Evolutionary conservation across 2,113 vertebrate genomes (phyloP).

Genomic region (Brachypteracias leptosomus): DNA sequence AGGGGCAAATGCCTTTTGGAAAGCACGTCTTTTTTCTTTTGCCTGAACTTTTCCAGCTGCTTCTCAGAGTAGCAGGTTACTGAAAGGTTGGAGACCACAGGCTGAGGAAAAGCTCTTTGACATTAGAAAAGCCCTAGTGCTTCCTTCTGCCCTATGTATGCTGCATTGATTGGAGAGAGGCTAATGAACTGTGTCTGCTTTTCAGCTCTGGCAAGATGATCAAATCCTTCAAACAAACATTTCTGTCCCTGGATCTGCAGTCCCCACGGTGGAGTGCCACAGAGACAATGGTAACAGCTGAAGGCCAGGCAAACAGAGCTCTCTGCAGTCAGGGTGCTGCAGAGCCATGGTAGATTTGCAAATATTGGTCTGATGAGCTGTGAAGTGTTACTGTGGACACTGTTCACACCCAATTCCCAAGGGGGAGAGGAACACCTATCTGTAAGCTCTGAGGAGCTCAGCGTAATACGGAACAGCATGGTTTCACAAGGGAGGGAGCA

Average conservation of each 20-base stretch:
- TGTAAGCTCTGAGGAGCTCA: background rate
- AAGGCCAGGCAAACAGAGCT: background rate
- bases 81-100: background rate
- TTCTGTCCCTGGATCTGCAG: constrained; percentile 60
- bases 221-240: constrained; percentile 58
- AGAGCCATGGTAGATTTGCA: background rate
- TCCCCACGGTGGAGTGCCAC: constrained; percentile 42
- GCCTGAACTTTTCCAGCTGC: background rate
- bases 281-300: background rate
- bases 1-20: background rate
- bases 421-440: background rate
- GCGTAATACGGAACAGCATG: background rate
- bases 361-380: background rate
- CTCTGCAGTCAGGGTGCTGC: background rate
- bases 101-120: background rate
- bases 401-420: background rate
- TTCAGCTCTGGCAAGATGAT: constrained; percentile 54
- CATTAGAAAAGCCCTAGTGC: background rate
- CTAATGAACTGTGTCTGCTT: background rate
- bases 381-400: background rate
- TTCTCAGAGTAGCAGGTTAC: background rate
- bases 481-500: background rate
- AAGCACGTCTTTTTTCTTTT: background rate
- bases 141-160: background rate
- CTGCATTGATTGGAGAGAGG: background rate